These are phyloP conservation scores for Porphyrio hochstetteri DNA, from an alignment of 2,113 vertebrate species.

Conservation along the genomic window DNA sequence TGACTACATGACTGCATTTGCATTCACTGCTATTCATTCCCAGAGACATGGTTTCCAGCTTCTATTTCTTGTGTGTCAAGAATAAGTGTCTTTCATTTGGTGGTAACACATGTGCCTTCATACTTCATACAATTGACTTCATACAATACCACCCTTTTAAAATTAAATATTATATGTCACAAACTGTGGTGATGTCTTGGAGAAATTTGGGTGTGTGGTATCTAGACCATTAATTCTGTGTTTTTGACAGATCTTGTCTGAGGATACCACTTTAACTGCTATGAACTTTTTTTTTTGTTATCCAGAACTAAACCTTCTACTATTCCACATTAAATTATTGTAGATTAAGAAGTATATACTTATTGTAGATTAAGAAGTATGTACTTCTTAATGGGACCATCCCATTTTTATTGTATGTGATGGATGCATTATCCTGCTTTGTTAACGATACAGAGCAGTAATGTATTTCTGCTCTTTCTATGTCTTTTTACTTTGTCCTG, in stretches of 20 bases:
- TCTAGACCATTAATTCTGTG: neutral
- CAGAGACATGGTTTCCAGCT: neutral
- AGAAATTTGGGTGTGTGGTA: neutral
- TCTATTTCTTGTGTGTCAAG: neutral
- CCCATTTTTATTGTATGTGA: neutral
- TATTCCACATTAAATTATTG: neutral
- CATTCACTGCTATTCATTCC: neutral
- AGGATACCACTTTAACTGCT: neutral
- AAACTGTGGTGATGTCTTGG: neutral
- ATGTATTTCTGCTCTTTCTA: fast-evolving
- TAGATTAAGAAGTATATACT: neutral
- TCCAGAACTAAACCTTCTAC: neutral
- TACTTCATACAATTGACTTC: neutral
- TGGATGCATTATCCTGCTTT: neutral
- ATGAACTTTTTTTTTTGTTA: neutral
- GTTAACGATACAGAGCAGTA: neutral
- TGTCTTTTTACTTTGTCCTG: neutral
- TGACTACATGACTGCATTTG: neutral
- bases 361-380: neutral
- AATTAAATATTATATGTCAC: neutral
- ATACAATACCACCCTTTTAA: neutral
- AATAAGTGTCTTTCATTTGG: neutral
- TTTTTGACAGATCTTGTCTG: neutral
- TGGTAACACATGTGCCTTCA: neutral
- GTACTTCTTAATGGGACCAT: neutral